These are phyloP conservation scores for Callospermophilus lateralis DNA, from an alignment of 2,113 vertebrate genomes.

Conservation along the genomic window DNA sequence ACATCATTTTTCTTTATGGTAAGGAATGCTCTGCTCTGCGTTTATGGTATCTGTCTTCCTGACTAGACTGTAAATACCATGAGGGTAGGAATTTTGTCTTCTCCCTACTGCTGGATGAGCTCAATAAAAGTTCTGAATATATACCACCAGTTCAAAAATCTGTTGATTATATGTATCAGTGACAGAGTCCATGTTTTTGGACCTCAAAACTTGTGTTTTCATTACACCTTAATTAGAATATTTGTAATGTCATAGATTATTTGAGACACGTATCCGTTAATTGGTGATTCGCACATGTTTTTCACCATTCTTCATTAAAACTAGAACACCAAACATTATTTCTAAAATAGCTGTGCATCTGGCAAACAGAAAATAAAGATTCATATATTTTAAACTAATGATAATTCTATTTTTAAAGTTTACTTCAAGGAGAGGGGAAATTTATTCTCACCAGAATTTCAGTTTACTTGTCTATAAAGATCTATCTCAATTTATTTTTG, in stretches of 20 bases:
- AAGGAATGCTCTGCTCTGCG: background rate
- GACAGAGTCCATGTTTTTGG: background rate
- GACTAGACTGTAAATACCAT: background rate
- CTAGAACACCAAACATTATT: background rate
- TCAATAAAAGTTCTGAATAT: background rate
- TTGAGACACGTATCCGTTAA: background rate
- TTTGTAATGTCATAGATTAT: background rate
- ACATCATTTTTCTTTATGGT: background rate
- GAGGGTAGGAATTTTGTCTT: background rate
- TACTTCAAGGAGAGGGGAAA: background rate
- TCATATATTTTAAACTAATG: background rate
- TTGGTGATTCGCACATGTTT: background rate
- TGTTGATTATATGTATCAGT: background rate
- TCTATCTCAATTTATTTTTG: constrained; percentile 70
- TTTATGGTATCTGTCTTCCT: background rate
- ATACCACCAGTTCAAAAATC: background rate
- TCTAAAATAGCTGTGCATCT: background rate
- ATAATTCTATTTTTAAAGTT: constrained; percentile 46
- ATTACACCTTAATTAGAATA: background rate
- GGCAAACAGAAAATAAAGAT: constrained; percentile 24
- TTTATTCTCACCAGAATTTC: constrained; percentile 46
- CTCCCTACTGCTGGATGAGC: background rate
- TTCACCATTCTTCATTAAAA: constrained; percentile 45
- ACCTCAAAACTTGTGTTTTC: background rate
- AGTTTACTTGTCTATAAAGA: constrained; percentile 55